Base-by-base conservation (phyloP, 1,140 invertebrate species). In the Charaxes varanes region DNA sequence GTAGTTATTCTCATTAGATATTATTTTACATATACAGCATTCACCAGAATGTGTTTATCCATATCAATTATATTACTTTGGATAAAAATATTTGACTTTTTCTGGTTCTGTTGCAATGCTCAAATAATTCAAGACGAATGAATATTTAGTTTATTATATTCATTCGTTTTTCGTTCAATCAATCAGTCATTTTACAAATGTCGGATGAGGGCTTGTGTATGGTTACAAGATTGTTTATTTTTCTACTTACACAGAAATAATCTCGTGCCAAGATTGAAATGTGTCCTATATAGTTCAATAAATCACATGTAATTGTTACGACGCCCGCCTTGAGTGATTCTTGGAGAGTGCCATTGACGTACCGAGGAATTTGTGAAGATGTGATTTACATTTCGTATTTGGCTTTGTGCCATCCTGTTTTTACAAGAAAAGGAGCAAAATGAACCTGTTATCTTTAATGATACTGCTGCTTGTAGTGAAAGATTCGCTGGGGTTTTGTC, bases 361-460 rank as follows among this genome's bases (percentile, higher is more conserved):
- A 59, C 53, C 38, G 30, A 68, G 57, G 60, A 72, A 64, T 78
- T 65, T 63, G 38, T 69, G 54, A 79, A 78, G 66, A 82, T 79
- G 74, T 71, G 69, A 82, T 72, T 31, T 61, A 61, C 66, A 65
- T 59, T 49, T 70, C 41, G 46, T 49, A 62, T 72, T 80, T 78
- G 76, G 73, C 74, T 71, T 67, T 43, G 62, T 82, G 74, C 76
- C 78, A 82, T 71, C 48, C 57, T 47, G 41, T 58, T 70, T 70
- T 69, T 68, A 63, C 44, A 46, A 52, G 48, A 69, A 68, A 64
- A 46, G 49, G 53, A n/a, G 51, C 42, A 68, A 58, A 51, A 82
- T 82, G 78, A 63, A 63, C 58, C 58, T 52, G 38, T 59, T 58
- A 17, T 38, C 43, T 36, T 41, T 71, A 45, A 24, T 71, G 22